Evolutionary conservation across 2,113 vertebrate genomes (phyloP).

Genomic region (Lycaon pictus): DNA sequence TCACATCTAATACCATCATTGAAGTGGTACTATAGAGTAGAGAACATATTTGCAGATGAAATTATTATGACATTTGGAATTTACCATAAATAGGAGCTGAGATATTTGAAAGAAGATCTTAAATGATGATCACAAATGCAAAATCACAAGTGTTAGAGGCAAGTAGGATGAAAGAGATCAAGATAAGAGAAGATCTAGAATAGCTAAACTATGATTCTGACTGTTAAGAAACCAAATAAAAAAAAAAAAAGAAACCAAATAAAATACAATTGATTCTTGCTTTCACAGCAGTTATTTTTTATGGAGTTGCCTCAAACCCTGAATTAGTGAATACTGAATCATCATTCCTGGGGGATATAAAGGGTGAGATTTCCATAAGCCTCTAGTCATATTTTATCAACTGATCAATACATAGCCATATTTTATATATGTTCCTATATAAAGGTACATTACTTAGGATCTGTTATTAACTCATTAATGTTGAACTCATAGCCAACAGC

Average conservation of each 20-base stretch:
- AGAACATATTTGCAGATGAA: not conserved
- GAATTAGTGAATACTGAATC: not conserved
- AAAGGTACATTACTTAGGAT: not conserved
- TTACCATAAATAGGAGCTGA: not conserved
- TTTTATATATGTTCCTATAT: not conserved
- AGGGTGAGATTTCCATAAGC: not conserved
- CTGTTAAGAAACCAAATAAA: not conserved
- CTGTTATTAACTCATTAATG: not conserved
- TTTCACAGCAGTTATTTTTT: not conserved
- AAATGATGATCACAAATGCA: not conserved
- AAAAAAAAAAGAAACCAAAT: not conserved
- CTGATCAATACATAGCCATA: not conserved
- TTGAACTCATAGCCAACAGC: not conserved
- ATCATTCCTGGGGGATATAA: not conserved
- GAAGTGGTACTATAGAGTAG: not conserved
- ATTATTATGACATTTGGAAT: not conserved
- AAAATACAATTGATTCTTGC: not conserved
- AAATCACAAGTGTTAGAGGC: not conserved
- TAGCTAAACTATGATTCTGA: not conserved
- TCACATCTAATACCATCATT: not conserved
- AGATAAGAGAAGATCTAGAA: not conserved
- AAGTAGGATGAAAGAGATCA: not conserved
- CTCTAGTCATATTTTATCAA: not conserved
- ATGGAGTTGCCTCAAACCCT: not conserved
- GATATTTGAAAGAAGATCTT: not conserved